Evolutionary conservation across 2,797 vertebrate species (phyloP), one percentile per base, ranked within the genome.

Genomic region (Aulostomus chinensis): DNA sequence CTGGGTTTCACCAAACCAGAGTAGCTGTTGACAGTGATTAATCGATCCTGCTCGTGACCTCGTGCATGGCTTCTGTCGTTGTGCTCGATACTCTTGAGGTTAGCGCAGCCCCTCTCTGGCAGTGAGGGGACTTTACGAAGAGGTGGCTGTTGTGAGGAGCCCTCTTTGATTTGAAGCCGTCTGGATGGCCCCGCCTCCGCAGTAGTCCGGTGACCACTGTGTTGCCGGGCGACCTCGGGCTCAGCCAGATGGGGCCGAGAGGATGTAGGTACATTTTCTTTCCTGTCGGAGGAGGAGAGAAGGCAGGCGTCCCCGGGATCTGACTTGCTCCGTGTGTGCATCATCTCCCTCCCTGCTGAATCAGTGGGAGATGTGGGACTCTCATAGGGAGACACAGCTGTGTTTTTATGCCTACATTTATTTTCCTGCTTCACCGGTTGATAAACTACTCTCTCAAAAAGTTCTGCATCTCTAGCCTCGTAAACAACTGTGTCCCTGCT

Each of bases 261-360:
- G 2, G 88, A 83, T 30, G 75, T 59, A 40, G 78, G 48, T 1
- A 45, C 60, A 13, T 85, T 88, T 57, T 95, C 94, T 53, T 89
- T 91, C 18, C 87, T 91, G 53, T 93, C 93, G 0, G 88, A 88
- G 0, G 88, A 88, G 0, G 93, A 93, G 26, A 99, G 91, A 11
- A 96, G 91, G 58, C 92, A 92, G 20, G 90, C 94, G 41, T 97
- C 97, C 52, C 94, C 95, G 10, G 96, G 96, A 75, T 99, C 96
- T 0, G 95, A 98, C 73, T 93, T 96, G 76, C 95, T 97, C 56
- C 95, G 92, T 1, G 93, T 81, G 80, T 96, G 94, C 45, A 94
- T 58, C 2, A 92, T 88, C 1, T 96, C 95, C 42, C 84, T 70
- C 46, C 42, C 74, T 40, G 59, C 69, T 7, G 87, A 68, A 9